Conservation (phyloP, 2,113 vertebrate genomes). For the Corvus cornix region DNA sequence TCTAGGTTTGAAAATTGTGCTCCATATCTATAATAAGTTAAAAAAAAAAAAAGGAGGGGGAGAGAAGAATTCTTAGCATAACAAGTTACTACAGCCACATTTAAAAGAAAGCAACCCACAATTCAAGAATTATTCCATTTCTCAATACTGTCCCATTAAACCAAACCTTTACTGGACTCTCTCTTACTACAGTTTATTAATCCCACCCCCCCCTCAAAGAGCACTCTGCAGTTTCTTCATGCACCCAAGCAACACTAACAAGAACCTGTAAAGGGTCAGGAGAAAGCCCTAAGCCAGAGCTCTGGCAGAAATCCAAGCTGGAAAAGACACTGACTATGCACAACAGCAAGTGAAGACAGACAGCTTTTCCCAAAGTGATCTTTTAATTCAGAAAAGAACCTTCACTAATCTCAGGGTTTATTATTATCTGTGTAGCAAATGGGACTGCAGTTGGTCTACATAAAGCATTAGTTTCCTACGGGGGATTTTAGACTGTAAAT, state of each 20-base stretch:
- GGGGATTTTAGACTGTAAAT: constrained; percentile 51
- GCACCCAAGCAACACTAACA: background rate
- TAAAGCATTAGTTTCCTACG: constrained; percentile 36
- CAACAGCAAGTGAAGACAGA: background rate
- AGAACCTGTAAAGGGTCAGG: background rate
- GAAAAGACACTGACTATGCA: constrained; percentile 28
- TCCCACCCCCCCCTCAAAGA: rapidly evolving
- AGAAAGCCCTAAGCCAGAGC: background rate
- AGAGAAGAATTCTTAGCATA: background rate
- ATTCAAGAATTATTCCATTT: background rate
- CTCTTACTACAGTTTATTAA: background rate
- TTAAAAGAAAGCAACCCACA: background rate
- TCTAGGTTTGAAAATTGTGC: background rate
- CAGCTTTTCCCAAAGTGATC: constrained; percentile 34
- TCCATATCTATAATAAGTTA: background rate
- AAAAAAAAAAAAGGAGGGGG: no score
- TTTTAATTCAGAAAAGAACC: constrained; percentile 63
- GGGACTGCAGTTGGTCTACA: constrained; percentile 31
- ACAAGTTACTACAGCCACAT: background rate
- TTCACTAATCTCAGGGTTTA: constrained; percentile 40
- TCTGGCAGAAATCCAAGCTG: constrained; percentile 16
- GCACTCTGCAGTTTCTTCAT: background rate
- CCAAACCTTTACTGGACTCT: background rate
- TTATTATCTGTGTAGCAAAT: constrained; percentile 53
- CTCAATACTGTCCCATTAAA: background rate